A percentile compares a stretch with the other conserved stretches of the same genome.
phyloP scores from a whole-genome alignment of 2,888 invertebrate genomes.

The Pyrochroa serraticornis region DNA sequence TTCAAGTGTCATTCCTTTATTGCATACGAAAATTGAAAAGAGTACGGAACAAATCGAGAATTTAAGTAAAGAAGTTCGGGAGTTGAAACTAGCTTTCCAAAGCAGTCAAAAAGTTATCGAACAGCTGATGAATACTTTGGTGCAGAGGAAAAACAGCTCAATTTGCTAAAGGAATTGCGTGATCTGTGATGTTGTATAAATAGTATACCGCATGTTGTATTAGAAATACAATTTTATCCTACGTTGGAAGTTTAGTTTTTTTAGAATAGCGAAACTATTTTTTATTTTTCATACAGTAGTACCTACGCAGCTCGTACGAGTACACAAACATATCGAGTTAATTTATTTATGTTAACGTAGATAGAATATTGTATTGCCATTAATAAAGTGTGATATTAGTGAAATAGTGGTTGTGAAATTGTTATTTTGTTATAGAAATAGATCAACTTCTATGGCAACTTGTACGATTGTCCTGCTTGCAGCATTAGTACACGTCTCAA shows the following conservation, averaged over 20 bases:
- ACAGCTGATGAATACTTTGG: conserved; percentile 48
- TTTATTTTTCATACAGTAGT: background rate
- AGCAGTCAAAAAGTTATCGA: conserved; percentile 54
- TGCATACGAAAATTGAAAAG: conserved; percentile 71
- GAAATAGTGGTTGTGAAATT: conserved; percentile 37
- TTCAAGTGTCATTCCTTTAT: conserved; percentile 61
- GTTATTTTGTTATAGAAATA: conserved; percentile 21
- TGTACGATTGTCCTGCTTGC: no score
- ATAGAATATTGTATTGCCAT: conserved; percentile 30
- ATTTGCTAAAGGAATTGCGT: conserved; percentile 15
- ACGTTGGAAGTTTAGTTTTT: no score
- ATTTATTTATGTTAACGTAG: conserved; percentile 5
- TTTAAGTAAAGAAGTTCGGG: conserved; percentile 71
- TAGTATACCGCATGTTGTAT: conserved; percentile 19
- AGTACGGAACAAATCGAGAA: conserved; percentile 71
- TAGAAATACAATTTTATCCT: conserved; percentile 15
- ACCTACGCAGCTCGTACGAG: background rate
- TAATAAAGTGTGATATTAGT: conserved; percentile 44
- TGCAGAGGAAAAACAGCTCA: conserved; percentile 34
- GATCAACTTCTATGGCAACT: background rate
- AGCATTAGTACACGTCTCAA: no score
- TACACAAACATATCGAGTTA: background rate
- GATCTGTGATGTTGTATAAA: conserved; percentile 15
- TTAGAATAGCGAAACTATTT: no score
- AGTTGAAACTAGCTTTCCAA: conserved; percentile 64